These are phyloP conservation scores for Acromyrmex charruanus DNA, from an alignment of 1,140 invertebrate genomes.

Conservation along the genomic window DNA sequence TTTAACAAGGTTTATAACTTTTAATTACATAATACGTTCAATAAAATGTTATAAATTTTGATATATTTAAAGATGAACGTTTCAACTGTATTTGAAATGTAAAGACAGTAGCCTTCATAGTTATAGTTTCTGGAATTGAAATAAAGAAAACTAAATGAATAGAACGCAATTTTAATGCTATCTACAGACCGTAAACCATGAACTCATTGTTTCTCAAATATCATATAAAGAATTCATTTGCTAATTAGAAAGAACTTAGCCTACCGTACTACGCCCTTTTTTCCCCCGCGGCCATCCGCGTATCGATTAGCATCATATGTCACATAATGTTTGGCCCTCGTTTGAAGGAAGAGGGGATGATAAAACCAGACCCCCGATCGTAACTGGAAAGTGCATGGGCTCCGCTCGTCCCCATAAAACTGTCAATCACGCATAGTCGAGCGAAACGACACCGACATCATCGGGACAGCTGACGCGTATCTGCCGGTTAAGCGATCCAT, in stretches of 20 bases:
- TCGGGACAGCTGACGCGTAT: conserved; percentile 82
- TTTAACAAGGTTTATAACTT: conserved; percentile 21
- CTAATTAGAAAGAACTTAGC: not conserved
- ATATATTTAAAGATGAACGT: not conserved
- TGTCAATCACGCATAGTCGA: conserved; percentile 81
- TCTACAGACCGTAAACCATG: not conserved
- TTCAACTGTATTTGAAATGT: not conserved
- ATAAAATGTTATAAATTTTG: conserved; percentile 22
- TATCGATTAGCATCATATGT: conserved; percentile 71
- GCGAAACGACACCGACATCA: conserved; percentile 71
- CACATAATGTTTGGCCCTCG: conserved; percentile 39
- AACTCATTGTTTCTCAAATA: not conserved
- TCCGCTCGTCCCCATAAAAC: conserved; percentile 79
- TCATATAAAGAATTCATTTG: not conserved
- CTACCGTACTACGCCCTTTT: not conserved
- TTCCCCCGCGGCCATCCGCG: not conserved
- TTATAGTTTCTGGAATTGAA: not conserved
- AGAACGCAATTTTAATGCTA: not conserved
- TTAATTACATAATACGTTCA: conserved; percentile 32
- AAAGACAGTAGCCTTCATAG: not conserved
- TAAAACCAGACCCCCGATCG: conserved; percentile 69
- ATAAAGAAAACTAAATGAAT: not conserved
- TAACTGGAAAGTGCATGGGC: conserved; percentile 77
- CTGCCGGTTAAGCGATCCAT: conserved; percentile 81
- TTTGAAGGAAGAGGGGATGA: conserved; percentile 34